Evolutionary conservation across 2,888 invertebrate genomes (phyloP).

Genomic region (Phalangium opilio): DNA sequence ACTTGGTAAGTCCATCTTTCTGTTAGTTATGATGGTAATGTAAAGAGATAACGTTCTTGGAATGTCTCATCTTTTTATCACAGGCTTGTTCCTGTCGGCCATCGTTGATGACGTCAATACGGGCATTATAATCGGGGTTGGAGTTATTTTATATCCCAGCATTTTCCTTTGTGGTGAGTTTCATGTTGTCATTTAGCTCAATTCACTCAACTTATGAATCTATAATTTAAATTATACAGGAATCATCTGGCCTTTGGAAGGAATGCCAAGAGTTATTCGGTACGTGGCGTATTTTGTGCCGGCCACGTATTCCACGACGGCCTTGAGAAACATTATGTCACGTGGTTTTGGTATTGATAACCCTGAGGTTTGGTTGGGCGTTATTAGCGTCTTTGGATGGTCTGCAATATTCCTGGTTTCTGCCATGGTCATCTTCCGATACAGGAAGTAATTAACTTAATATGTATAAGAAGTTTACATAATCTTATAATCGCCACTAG

Average conservation of each 20-base stretch:
- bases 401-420: neutral
- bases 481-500: too few species aligned
- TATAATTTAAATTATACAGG: slow-evolving; percentile 46
- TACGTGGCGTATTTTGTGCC: slow-evolving; percentile 54
- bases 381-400: neutral
- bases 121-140: slow-evolving; percentile 40
- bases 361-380: neutral
- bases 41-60: too few species aligned
- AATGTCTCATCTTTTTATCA: too few species aligned
- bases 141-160: slow-evolving; percentile 5
- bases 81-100: slow-evolving; percentile 79
- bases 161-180: slow-evolving; percentile 5
- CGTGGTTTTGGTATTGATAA: slow-evolving; percentile 48
- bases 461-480: too few species aligned
- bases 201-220: slow-evolving; percentile 6
- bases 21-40: too few species aligned
- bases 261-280: slow-evolving; percentile 70
- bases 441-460: neutral
- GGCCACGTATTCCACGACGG: slow-evolving; percentile 58
- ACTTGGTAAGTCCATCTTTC: slow-evolving; percentile 79
- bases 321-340: slow-evolving; percentile 55
- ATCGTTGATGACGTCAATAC: slow-evolving; percentile 77
- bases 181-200: slow-evolving; percentile 3
- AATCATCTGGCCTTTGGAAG: slow-evolving; percentile 90
- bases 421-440: neutral